These are phyloP conservation scores for Hyles euphorbiae DNA, from an alignment of 1,140 invertebrate genomes.

Conservation along the genomic window DNA sequence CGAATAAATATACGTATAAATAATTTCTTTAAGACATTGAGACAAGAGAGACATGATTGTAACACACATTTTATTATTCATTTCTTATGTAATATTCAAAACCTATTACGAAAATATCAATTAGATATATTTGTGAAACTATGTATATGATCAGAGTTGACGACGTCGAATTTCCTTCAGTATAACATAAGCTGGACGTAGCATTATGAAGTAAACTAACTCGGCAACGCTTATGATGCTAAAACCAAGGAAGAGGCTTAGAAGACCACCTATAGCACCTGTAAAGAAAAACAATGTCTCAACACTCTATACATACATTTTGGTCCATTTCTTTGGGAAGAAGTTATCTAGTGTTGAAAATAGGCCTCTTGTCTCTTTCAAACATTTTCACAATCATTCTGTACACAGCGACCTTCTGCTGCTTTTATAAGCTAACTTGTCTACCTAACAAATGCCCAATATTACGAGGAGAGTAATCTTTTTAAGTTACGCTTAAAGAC, in stretches of 20 bases:
- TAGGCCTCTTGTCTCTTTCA: too few species aligned
- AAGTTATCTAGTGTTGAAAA: too few species aligned
- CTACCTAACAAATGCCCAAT: too few species aligned
- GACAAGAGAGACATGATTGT: neutral
- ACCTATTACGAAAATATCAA: neutral
- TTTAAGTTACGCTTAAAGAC: too few species aligned
- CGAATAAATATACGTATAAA: neutral
- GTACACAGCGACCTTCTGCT: too few species aligned
- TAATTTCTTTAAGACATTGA: neutral
- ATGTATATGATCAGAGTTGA: too few species aligned
- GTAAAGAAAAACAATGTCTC: constrained; percentile 20
- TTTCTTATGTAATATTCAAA: neutral
- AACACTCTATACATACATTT: neutral
- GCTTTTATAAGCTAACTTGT: too few species aligned
- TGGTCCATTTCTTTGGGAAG: too few species aligned
- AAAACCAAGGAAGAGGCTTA: constrained; percentile 78
- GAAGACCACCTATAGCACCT: constrained; percentile 77
- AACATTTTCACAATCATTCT: too few species aligned
- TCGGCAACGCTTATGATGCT: constrained; percentile 78
- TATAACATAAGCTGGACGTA: constrained; percentile 50
- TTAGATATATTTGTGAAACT: too few species aligned
- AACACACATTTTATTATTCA: neutral
- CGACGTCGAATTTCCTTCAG: constrained; percentile 15
- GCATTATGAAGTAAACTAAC: constrained; percentile 74
- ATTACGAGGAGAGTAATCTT: too few species aligned